Conservation (phyloP, 2,888 invertebrate species). For the Apocheima hispidaria region DNA sequence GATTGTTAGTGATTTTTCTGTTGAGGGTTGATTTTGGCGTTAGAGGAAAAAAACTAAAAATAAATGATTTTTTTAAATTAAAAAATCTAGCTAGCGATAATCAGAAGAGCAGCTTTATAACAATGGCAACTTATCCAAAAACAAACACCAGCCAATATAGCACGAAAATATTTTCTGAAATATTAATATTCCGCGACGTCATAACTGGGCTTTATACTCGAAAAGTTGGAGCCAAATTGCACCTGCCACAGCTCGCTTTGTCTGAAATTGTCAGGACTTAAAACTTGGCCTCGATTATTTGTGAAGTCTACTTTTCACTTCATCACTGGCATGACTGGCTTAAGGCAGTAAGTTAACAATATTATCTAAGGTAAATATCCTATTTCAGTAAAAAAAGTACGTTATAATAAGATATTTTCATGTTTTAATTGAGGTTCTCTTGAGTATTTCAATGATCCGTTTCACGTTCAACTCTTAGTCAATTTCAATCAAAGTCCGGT, state of each 20-base stretch:
- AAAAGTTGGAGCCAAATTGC: constrained; percentile 53
- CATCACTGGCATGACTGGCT: constrained; percentile 1
- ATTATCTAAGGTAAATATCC: neutral
- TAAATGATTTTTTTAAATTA: too few relatives aligned
- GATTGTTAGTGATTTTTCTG: too few relatives aligned
- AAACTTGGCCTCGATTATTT: constrained; percentile 46
- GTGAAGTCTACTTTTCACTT: constrained; percentile 36
- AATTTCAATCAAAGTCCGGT: too few relatives aligned
- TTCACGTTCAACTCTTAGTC: too few relatives aligned
- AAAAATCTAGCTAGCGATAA: too few relatives aligned
- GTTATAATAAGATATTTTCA: too few relatives aligned
- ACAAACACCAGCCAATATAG: neutral
- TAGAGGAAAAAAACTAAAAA: too few relatives aligned
- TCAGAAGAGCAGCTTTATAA: too few relatives aligned
- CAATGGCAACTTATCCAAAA: neutral
- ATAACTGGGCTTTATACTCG: constrained; percentile 46
- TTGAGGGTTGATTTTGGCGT: too few relatives aligned
- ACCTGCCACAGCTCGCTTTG: constrained; percentile 58
- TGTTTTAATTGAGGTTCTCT: too few relatives aligned
- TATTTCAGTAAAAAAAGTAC: too few relatives aligned
- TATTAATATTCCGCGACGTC: constrained; percentile 56
- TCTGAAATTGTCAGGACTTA: constrained; percentile 56
- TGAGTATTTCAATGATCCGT: too few relatives aligned
- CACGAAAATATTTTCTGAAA: constrained; percentile 41
- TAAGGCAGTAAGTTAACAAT: neutral